A percentile compares a stretch with the other conserved stretches of the same genome.
phyloP scores from a whole-genome alignment of 2,888 invertebrate genomes.

The Chymomyza fuscimana region DNA sequence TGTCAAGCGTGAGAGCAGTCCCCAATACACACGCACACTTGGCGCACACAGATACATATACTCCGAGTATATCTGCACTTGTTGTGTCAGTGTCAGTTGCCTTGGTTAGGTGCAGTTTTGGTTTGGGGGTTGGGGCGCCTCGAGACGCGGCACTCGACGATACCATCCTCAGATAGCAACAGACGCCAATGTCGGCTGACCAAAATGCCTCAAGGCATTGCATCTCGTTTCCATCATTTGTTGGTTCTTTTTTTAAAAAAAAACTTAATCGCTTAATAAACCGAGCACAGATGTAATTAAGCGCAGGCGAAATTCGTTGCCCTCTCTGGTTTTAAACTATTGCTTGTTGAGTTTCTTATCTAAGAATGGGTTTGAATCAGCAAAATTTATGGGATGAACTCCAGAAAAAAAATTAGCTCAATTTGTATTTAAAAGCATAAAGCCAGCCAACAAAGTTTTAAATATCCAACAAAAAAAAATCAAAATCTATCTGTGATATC shows the following conservation, averaged over 20 bases:
- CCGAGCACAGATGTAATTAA: conserved; percentile 57
- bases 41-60: conserved; percentile 3
- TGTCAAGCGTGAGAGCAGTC: conserved; percentile 75
- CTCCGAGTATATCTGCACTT: conserved; percentile 27
- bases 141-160: conserved; percentile 49
- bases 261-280: conserved; percentile 67
- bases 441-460: too few relatives aligned
- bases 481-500: too few relatives aligned
- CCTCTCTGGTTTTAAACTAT: neutral
- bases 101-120: neutral
- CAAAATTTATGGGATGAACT: neutral
- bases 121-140: conserved; percentile 9
- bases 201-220: conserved; percentile 30
- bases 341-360: neutral
- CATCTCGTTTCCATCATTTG: conserved; percentile 29
- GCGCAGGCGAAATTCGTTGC: conserved; percentile 36
- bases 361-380: neutral
- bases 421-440: neutral
- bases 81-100: conserved; percentile 27
- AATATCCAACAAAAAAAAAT: too few relatives aligned
- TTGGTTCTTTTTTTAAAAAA: neutral
- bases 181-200: conserved; percentile 20
- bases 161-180: conserved; percentile 60
- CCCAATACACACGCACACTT: conserved; percentile 29
- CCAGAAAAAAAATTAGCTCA: neutral